phyloP scores from a whole-genome alignment of 1,140 invertebrate species.

The Temnothorax nylanderi region DNA sequence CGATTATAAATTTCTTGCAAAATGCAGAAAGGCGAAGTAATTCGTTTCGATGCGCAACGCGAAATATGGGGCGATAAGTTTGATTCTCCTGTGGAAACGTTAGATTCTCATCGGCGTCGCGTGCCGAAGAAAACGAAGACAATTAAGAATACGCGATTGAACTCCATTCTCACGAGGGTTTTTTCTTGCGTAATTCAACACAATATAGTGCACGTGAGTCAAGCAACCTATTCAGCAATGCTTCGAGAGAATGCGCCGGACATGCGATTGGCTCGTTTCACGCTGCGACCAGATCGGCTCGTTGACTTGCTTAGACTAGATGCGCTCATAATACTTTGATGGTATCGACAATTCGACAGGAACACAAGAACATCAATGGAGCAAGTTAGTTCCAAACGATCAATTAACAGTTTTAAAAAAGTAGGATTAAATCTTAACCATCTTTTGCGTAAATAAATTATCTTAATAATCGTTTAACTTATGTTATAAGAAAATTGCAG shows the following conservation, averaged over 20 bases:
- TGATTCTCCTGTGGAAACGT: background rate
- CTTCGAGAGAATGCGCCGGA: background rate
- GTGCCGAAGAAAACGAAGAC: background rate
- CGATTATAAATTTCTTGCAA: background rate
- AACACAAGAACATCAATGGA: background rate
- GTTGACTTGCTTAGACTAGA: constrained; percentile 9
- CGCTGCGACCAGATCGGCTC: background rate
- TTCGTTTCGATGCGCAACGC: background rate
- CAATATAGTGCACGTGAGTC: constrained; percentile 1
- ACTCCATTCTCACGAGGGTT: background rate
- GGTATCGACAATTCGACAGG: background rate
- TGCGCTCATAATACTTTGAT: background rate
- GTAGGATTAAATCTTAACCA: background rate
- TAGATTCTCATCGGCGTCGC: constrained; percentile 1
- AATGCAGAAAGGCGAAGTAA: background rate
- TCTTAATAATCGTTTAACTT: background rate
- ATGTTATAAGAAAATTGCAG: background rate
- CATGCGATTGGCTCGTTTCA: constrained; percentile 18
- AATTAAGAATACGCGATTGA: background rate
- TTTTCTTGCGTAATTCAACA: constrained; percentile 11
- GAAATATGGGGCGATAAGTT: background rate
- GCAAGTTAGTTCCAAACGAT: background rate
- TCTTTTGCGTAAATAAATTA: background rate
- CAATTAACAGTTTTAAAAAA: background rate
- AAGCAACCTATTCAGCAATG: constrained; percentile 1